Base-by-base conservation (phyloP, 92 coral and sea anemone species). In the Metridium senile region DNA sequence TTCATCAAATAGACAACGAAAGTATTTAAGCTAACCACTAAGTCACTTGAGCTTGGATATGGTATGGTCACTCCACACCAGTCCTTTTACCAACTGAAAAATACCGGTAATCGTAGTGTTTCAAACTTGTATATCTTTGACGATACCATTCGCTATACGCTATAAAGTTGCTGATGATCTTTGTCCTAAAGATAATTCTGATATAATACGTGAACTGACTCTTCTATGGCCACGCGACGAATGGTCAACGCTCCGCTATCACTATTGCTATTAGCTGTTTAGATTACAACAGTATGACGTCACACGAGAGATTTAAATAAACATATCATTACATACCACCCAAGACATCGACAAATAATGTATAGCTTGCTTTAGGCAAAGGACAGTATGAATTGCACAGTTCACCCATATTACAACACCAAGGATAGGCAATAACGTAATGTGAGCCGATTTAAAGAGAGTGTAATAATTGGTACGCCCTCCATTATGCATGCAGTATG, bases 11-110 rank as follows among this genome's bases (percentile, higher is more conserved):
- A 53, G 46, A 28, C 39, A 18, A 47, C 69, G 61, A 10, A n/a
- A 23, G 20, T 34, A 11, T 74, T 39, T 35, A 31, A 56, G n/a
- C 31, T 31, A 62, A 62, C 67, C 76, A 28, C 1, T 56, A 54
- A 31, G 1, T 39, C 8, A 13, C 49, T 39, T 39, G 6, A 39
- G 13, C 6, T 39, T 13, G 49, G 49, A 39, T 39, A 13, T 39
- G 49, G 49, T 6, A 39, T 39, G 8, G 8, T 30, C 10, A 56
- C 46, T 57, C 66, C 46, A 13, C 67, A 19, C 22, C 68, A 33
- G 54, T 62, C 23, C n/a, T 9, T 8, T 33, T 73, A 66, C 68
- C 23, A 9, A 13, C 49, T 6, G n/a, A n/a, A n/a, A n/a, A n/a
- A n/a, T n/a, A n/a, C n/a, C n/a, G n/a, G n/a, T n/a, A n/a, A n/a